phyloP scores from a whole-genome alignment of 2,888 invertebrate genomes.

The Pogonocherus hispidulus region DNA sequence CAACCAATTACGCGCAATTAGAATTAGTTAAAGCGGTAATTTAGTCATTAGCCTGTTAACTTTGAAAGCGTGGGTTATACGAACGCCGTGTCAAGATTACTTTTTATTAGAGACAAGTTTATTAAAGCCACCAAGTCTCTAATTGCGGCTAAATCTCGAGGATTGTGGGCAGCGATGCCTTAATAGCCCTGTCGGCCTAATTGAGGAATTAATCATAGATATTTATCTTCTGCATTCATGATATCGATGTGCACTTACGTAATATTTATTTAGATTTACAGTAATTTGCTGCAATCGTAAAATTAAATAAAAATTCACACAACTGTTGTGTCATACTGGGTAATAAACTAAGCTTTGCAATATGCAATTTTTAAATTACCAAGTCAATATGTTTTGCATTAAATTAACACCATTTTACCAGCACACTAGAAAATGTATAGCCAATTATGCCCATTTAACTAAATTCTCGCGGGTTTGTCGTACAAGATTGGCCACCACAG shows the following conservation, averaged over 20 bases:
- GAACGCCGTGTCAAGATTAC: conserved; percentile 36
- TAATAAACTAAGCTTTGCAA: background rate
- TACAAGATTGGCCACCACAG: too few relatives aligned
- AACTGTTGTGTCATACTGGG: background rate
- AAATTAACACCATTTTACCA: too few relatives aligned
- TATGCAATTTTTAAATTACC: too few relatives aligned
- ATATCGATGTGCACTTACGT: background rate
- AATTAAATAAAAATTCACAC: background rate
- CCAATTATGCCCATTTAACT: too few relatives aligned
- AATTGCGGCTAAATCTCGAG: conserved; percentile 11
- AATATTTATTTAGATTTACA: conserved; percentile 10
- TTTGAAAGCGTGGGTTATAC: conserved; percentile 33
- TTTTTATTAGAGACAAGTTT: conserved; percentile 37
- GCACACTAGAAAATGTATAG: too few relatives aligned
- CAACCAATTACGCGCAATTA: background rate
- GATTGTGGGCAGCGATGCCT: conserved; percentile 10
- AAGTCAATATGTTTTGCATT: too few relatives aligned
- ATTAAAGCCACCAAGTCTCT: conserved; percentile 7
- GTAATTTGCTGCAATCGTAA: background rate
- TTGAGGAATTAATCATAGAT: conserved; percentile 15
- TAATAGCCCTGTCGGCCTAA: conserved; percentile 14
- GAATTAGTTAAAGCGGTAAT: conserved; percentile 32
- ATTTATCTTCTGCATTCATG: background rate
- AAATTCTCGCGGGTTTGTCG: too few relatives aligned
- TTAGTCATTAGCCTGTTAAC: conserved; percentile 38